phyloP scores from a whole-genome alignment of 2,113 vertebrate species.

The Takifugu flavidus region DNA sequence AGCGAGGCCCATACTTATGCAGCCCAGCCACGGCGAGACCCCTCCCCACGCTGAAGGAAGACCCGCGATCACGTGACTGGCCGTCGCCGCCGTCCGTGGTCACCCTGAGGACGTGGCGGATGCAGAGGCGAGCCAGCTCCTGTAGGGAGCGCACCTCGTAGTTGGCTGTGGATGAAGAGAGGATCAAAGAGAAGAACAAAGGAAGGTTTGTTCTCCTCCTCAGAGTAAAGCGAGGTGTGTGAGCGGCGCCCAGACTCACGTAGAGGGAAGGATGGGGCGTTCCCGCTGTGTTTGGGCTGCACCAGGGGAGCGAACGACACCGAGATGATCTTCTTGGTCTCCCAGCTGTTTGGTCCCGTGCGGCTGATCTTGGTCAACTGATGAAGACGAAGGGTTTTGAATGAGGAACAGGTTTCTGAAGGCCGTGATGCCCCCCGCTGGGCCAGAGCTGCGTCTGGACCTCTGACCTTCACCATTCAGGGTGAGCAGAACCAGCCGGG shows the following conservation, averaged over 20 bases:
- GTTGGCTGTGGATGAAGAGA: constrained; percentile 71
- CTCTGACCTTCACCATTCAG: too few species aligned
- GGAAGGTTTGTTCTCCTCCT: background rate
- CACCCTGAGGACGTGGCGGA: constrained; percentile 86
- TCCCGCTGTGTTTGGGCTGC: constrained; percentile 82
- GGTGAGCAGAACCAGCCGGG: too few species aligned
- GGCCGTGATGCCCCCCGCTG: too few species aligned
- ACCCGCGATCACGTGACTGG: constrained; percentile 55
- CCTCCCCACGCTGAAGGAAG: constrained; percentile 71
- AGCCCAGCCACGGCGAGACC: constrained; percentile 59
- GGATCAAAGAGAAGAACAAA: background rate
- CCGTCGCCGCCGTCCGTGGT: constrained; percentile 47
- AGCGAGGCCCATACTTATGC: constrained; percentile 81
- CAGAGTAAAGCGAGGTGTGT: too few species aligned
- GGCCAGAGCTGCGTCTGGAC: too few species aligned
- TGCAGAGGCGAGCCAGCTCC: constrained; percentile 89
- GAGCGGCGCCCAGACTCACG: too few species aligned
- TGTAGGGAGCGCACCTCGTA: constrained; percentile 87
- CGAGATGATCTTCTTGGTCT: constrained; percentile 97
- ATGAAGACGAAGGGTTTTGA: background rate
- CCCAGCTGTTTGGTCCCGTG: constrained; percentile 86
- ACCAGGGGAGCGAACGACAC: constrained; percentile 97
- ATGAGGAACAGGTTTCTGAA: background rate
- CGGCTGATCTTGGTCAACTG: constrained; percentile 96
- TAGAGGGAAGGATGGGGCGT: constrained; percentile 81